phyloP scores from a whole-genome alignment of 2,888 invertebrate genomes.

The Alloscopus bannaensis region DNA sequence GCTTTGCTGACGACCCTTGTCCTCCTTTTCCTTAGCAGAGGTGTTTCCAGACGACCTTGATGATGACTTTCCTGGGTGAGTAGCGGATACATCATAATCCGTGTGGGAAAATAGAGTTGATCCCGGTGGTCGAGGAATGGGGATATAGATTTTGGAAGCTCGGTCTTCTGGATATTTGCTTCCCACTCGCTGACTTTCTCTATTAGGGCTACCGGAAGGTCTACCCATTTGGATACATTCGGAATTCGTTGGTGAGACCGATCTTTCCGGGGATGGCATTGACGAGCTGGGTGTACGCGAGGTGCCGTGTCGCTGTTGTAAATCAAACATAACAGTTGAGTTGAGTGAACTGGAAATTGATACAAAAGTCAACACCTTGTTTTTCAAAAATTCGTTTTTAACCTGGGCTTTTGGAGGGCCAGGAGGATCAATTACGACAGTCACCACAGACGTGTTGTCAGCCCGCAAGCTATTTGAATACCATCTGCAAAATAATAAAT shows the following conservation, averaged over 20 bases:
- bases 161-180: too few species aligned
- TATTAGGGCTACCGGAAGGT: too few species aligned
- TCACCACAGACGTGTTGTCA: conserved; percentile 96
- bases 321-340: too few species aligned
- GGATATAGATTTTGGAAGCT: too few species aligned
- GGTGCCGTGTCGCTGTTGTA: background rate
- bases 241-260: background rate
- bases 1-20: too few species aligned
- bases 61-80: background rate
- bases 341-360: background rate
- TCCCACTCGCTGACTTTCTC: too few species aligned
- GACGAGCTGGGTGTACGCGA: background rate
- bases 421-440: conserved; percentile 92
- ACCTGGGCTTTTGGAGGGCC: conserved; percentile 81
- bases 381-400: background rate
- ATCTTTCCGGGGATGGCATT: background rate
- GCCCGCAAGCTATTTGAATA: conserved; percentile 90
- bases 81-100: background rate
- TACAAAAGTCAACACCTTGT: background rate
- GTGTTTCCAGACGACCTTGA: too few species aligned
- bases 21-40: too few species aligned
- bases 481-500: conserved; percentile 82
- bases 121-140: background rate
- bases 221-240: background rate
- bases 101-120: background rate